phyloP scores from a whole-genome alignment of 2,113 vertebrate genomes.

The Heterocephalus glaber region DNA sequence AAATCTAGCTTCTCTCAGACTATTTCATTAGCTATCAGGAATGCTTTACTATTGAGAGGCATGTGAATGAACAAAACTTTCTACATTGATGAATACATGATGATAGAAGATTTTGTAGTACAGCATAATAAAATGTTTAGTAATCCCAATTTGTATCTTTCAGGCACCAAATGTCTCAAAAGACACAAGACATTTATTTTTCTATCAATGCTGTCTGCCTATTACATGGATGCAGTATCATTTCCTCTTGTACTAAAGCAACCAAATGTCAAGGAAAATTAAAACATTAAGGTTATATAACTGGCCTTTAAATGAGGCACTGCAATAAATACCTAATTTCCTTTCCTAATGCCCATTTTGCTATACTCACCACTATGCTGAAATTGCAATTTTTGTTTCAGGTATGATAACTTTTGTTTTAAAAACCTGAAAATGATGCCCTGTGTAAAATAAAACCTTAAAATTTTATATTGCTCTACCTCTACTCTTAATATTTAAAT shows the following conservation, averaged over 20 bases:
- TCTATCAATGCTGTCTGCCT: not conserved
- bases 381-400: slow-evolving; percentile 5
- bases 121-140: slow-evolving; percentile 33
- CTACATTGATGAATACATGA: slow-evolving; percentile 2
- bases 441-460: not conserved
- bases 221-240: not conserved
- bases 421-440: slow-evolving; percentile 19
- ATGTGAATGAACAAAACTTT: not conserved
- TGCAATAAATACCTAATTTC: slow-evolving; percentile 14
- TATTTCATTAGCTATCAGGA: slow-evolving; percentile 35
- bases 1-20: slow-evolving; percentile 1
- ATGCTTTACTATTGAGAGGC: slow-evolving; percentile 35
- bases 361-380: not conserved
- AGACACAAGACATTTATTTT: not conserved
- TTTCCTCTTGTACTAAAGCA: slow-evolving; percentile 34
- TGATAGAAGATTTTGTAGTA: slow-evolving; percentile 26
- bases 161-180: slow-evolving; percentile 12
- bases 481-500: slow-evolving; percentile 4
- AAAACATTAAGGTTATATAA: not conserved
- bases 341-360: not conserved
- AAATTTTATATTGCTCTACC: not conserved
- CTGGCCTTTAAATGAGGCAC: not conserved
- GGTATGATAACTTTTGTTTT: not conserved
- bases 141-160: slow-evolving; percentile 21
- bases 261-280: slow-evolving; percentile 36